phyloP scores from a whole-genome alignment of 2,797 vertebrate genomes.

The Syngnathus rostellatus region DNA sequence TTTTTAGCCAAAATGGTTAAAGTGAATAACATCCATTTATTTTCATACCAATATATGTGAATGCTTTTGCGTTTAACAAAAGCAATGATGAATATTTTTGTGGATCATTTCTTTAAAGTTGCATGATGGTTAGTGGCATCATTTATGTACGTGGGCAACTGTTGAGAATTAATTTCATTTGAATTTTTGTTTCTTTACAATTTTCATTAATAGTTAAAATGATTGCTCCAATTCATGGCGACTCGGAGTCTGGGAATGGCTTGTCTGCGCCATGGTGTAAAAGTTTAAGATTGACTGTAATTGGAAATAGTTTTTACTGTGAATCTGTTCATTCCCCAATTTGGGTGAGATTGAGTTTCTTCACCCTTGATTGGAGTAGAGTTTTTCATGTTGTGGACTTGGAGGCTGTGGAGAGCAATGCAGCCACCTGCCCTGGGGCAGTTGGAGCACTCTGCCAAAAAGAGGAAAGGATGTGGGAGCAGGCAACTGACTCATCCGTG shows the following conservation, averaged over 20 bases:
- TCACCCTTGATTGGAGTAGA: slow-evolving; percentile 20
- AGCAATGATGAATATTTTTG: not conserved
- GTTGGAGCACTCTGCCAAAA: slow-evolving; percentile 62
- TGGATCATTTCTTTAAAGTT: not conserved
- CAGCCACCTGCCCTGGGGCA: slow-evolving; percentile 54
- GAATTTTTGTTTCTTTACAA: not conserved
- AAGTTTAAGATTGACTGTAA: not conserved
- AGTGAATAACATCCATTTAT: not conserved
- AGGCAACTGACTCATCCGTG: slow-evolving; percentile 61
- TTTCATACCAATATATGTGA: not conserved
- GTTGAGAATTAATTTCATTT: not conserved
- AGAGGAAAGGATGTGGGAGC: slow-evolving; percentile 47
- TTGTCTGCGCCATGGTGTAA: not conserved
- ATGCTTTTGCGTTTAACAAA: not conserved
- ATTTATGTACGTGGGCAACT: not conserved
- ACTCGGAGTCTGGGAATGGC: not conserved
- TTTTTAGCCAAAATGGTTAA: not conserved
- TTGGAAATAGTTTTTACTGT: not conserved
- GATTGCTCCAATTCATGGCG: not conserved
- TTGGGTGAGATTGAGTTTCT: not conserved
- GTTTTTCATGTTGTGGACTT: slow-evolving; percentile 33
- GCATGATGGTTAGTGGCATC: not conserved
- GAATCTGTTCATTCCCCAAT: not conserved
- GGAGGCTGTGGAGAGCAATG: slow-evolving; percentile 32
- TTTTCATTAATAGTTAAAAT: not conserved